Evolutionary conservation across 2,888 invertebrate species (phyloP), one percentile per base, ranked within the genome.

Genomic region (Drosophila atripex): DNA sequence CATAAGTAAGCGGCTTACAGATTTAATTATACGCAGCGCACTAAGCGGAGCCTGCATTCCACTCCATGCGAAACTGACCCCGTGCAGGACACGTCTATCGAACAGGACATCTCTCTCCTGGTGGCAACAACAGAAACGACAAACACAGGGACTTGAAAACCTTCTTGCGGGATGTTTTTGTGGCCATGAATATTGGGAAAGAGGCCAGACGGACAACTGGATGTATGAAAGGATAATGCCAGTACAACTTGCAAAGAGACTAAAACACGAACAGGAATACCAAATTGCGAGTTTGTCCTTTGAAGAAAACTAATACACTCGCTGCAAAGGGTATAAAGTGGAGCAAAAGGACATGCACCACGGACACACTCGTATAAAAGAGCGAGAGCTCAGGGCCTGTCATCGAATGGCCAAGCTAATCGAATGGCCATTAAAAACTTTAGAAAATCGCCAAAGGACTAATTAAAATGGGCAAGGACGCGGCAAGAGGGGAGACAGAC

Each of bases 1-100:
- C 77, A 18, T 41, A 41, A 71, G 56, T 77, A 77, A 77, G 77
- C 80, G 47, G 77, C 80, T 77, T 77, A 77, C 75, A 60, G 59
- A 77, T 65, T 80, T 77, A 77, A 77, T 77, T 77, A 77, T 64
- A 70, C 61, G 68, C 64, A 58, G 21, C 64, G 59, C 61, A 56
- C 64, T 75, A 78, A 78, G 65, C 53, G 23, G 7, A 35, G 14
- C 69, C 41, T 4, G 18, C 30, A 9, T 8, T 41, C 16, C 39
- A n/a, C n/a, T 18, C 9, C 39, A 18, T 41, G 16, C 11, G 18
- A 18, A 16, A 41, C 39, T 18, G 39, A 18, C 39, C 14, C 18
- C 8, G 39, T 16, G 21, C 43, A 43, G 11, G 43, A 6, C 12
- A 12, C 16, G 41, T 41, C 16, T 18, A 11, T 41, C 18, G 14